Base-by-base conservation (phyloP, 2,888 invertebrate genomes). In the Megastigmus dorsalis region DNA sequence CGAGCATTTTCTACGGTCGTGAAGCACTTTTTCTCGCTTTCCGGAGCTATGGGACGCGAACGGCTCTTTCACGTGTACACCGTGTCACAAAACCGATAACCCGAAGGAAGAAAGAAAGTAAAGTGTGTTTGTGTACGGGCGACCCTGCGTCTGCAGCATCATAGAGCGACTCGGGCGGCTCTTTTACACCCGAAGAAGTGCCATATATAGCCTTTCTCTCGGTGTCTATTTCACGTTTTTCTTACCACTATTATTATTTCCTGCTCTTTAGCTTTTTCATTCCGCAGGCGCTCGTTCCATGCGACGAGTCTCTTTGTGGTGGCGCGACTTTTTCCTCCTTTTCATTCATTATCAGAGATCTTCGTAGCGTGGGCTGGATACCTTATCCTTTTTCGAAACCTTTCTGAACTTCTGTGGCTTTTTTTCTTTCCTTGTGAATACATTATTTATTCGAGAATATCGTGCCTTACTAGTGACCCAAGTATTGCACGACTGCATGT, bases 81-180 rank as follows among this genome's bases (percentile, higher is more conserved):
- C 13, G 26, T 33, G 26, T 13, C 48, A 45, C 23, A 79, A 13
- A 81, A 78, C 75, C 81, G 77, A 80, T 80, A 79, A 79, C 74
- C 76, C 72, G 77, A 69, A 76, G 77, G 71, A 74, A 73, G 65
- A 74, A 69, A 68, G 18, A n/a, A 30, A 65, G n/a, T n/a, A n/a
- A n/a, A n/a, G n/a, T n/a, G n/a, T n/a, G n/a, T n/a, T n/a, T n/a
- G n/a, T n/a, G n/a, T n/a, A n/a, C n/a, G 23, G 9, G 41, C n/a
- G 54, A 33, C 28, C 15, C 20, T 26, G 48, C 23, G 1, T n/a
- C n/a, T n/a, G n/a, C n/a, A n/a, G n/a, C n/a, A 9, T 28, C 30
- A 15, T 50, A 13, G 30, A 60, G 33, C 23, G 33, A n/a, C n/a
- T n/a, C n/a, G n/a, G 10, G 23, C 26, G 41, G 41, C 13, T 54